A percentile compares a stretch with the other conserved stretches of the same genome.
These are phyloP conservation scores for Solenodon paradoxus DNA, from an alignment of 2,113 vertebrate species.

Conservation along the genomic window DNA sequence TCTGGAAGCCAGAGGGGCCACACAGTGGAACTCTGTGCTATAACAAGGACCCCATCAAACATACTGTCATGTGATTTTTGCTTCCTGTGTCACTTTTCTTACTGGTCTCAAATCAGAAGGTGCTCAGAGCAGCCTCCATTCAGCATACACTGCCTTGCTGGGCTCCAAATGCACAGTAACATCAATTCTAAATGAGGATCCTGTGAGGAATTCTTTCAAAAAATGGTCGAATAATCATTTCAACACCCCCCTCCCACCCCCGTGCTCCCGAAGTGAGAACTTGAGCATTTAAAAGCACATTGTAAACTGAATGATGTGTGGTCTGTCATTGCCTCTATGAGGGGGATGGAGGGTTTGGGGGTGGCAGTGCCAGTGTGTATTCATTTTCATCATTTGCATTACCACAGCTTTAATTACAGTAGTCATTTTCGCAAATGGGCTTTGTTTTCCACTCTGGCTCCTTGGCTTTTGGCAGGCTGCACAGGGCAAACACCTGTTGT, in stretches of 20 bases:
- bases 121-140: not conserved
- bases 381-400: not conserved
- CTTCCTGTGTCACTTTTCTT: not conserved
- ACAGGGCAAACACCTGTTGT: constrained; percentile 85
- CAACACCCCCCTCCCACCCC: not conserved
- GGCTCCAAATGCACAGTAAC: not conserved
- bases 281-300: not conserved
- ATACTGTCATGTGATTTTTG: not conserved
- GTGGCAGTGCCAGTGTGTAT: not conserved
- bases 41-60: not conserved
- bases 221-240: not conserved
- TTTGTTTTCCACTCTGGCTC: constrained; percentile 66
- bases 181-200: not conserved
- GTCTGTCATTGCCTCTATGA: not conserved
- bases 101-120: not conserved
- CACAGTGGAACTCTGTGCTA: not conserved
- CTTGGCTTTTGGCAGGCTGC: constrained; percentile 71
- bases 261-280: not conserved
- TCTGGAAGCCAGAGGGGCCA: not conserved
- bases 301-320: not conserved
- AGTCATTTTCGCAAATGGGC: constrained; percentile 66
- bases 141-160: not conserved
- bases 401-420: constrained; percentile 66
- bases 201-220: not conserved
- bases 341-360: not conserved